phyloP scores from a whole-genome alignment of 2,888 invertebrate genomes.

The Buathra laborator region DNA sequence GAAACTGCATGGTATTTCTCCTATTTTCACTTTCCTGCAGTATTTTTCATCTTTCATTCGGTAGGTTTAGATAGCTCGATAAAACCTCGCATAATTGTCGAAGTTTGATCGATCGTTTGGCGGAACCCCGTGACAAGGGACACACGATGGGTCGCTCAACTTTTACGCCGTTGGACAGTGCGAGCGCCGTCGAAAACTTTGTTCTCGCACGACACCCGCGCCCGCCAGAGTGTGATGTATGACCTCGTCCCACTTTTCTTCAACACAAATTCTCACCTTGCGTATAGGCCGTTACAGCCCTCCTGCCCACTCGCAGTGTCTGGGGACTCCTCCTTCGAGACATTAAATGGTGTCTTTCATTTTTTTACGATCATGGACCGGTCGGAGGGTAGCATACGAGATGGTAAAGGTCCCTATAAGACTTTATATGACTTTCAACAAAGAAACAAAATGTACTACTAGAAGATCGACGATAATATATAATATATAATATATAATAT shows the following conservation, averaged over 20 bases:
- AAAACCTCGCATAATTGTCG: constrained; percentile 33
- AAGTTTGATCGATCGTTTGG: constrained; percentile 46
- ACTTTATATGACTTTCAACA: neutral
- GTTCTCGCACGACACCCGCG: constrained; percentile 22
- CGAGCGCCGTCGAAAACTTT: constrained; percentile 35
- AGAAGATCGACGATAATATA: neutral
- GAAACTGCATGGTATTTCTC: neutral
- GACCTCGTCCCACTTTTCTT: constrained; percentile 64
- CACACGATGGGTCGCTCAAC: constrained; percentile 17
- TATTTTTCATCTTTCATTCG: neutral
- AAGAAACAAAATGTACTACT: neutral
- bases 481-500: neutral
- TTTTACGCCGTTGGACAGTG: constrained; percentile 11
- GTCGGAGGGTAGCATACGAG: constrained; percentile 59
- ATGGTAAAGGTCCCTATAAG: constrained; percentile 34
- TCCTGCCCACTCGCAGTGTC: constrained; percentile 42
- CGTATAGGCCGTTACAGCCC: constrained; percentile 23
- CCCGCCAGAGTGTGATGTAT: constrained; percentile 54
- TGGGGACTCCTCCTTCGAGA: constrained; percentile 50
- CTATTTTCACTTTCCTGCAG: neutral
- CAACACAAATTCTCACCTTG: constrained; percentile 44
- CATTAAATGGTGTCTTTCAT: constrained; percentile 56
- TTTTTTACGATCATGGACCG: constrained; percentile 63
- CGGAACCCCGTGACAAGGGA: neutral
- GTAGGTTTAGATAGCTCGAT: neutral